Conservation (phyloP, 2,888 invertebrate genomes). For the Crocallis elinguaria region DNA sequence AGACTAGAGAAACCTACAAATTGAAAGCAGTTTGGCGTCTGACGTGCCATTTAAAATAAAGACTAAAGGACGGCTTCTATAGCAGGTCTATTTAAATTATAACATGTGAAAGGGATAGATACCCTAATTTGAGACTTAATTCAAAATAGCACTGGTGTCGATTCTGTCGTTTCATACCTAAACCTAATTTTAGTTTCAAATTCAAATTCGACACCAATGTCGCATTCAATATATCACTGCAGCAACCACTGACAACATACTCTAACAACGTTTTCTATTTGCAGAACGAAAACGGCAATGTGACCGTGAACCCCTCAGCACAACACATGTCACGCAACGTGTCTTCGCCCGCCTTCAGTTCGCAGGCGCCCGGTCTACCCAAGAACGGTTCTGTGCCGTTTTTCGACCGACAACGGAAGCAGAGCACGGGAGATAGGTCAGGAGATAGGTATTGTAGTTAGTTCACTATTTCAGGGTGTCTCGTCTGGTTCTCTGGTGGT, state of each 20-base stretch:
- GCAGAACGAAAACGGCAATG: constrained; percentile 66
- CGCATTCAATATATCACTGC: too few relatives aligned
- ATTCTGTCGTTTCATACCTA: too few relatives aligned
- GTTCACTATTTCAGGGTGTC: constrained; percentile 38
- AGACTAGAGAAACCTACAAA: too few relatives aligned
- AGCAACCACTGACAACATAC: background rate
- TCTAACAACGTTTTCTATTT: background rate
- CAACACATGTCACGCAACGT: constrained; percentile 91
- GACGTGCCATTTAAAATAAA: too few relatives aligned
- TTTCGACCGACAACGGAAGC: constrained; percentile 93
- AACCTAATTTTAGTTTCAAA: too few relatives aligned
- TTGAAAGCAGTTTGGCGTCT: too few relatives aligned
- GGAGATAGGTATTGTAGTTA: constrained; percentile 56
- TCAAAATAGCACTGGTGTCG: too few relatives aligned
- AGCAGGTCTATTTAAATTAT: too few relatives aligned
- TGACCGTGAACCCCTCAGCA: constrained; percentile 46
- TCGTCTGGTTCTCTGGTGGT: constrained; percentile 14
- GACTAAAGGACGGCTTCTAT: too few relatives aligned
- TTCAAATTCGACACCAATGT: too few relatives aligned
- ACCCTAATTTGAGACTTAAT: too few relatives aligned
- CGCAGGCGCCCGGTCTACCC: constrained; percentile 88
- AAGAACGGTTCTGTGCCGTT: constrained; percentile 96
- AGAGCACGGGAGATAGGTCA: constrained; percentile 91
- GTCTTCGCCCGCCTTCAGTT: constrained; percentile 93
- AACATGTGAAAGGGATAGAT: too few relatives aligned